These are phyloP conservation scores for Smutsia temminckii DNA, from an alignment of 2,797 vertebrate species.

Conservation along the genomic window DNA sequence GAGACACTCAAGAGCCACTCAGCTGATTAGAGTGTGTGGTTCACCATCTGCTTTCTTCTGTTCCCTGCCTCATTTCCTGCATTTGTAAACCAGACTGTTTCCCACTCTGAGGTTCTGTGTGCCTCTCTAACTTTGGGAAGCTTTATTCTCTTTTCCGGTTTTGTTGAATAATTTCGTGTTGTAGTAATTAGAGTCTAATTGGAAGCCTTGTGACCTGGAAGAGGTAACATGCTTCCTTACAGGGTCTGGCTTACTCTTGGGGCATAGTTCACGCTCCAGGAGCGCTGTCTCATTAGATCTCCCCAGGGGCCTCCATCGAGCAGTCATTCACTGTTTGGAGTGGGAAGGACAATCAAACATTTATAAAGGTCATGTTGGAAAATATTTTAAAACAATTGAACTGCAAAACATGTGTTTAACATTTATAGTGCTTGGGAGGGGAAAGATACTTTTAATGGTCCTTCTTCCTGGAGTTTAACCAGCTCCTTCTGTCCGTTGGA, in stretches of 20 bases:
- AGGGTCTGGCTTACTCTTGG: background rate
- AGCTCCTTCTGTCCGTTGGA: constrained; percentile 28
- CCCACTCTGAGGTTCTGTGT: background rate
- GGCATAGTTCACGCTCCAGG: background rate
- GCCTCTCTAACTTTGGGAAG: background rate
- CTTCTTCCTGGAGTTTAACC: constrained; percentile 61
- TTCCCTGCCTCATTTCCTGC: background rate
- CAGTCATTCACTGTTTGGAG: constrained; percentile 53
- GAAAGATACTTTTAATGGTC: constrained; percentile 62
- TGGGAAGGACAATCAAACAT: constrained; percentile 71
- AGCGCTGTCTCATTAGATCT: constrained; percentile 36
- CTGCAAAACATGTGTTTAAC: constrained; percentile 70
- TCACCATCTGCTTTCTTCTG: background rate
- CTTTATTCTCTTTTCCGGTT: constrained; percentile 51
- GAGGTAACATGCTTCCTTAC: background rate
- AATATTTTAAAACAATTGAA: constrained; percentile 77
- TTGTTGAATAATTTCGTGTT: constrained; percentile 49
- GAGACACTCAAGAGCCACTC: background rate
- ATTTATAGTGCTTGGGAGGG: constrained; percentile 68
- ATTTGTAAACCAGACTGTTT: background rate
- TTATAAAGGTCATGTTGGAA: constrained; percentile 74
- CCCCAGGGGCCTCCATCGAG: background rate
- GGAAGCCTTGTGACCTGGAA: constrained; percentile 58
- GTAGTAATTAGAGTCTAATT: constrained; percentile 57
- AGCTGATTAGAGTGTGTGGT: too few relatives aligned